A percentile compares a stretch with the other conserved stretches of the same genome.
Evolutionary conservation across 92 coral and sea anemone species (phyloP).

Genomic region (Umimayanthus kanabou): DNA sequence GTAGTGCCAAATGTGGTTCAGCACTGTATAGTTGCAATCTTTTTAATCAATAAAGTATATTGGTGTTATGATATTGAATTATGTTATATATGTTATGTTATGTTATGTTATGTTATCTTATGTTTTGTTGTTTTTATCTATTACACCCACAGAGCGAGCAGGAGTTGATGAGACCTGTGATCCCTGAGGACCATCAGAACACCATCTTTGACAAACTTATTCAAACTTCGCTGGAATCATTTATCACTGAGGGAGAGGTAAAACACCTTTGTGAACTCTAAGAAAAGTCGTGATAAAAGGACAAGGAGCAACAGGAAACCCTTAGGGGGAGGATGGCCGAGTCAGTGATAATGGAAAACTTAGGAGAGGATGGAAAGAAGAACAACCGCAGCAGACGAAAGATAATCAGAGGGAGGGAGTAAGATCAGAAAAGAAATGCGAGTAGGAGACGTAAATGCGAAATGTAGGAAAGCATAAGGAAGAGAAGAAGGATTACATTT

Average conservation of each 20-base stretch:
- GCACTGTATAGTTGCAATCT: too few species aligned
- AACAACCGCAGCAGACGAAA: background rate
- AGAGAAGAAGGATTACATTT: too few species aligned
- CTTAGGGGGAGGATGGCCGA: background rate
- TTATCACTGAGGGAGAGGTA: slow-evolving; percentile 95
- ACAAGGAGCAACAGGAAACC: background rate
- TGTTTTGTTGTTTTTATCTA: background rate
- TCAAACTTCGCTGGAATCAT: slow-evolving; percentile 77
- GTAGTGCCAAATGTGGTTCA: too few species aligned
- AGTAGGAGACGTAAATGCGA: background rate
- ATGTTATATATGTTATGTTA: background rate
- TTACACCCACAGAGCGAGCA: slow-evolving; percentile 74
- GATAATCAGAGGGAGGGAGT: too few species aligned
- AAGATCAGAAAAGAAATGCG: background rate
- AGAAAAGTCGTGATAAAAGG: background rate
- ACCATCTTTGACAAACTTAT: slow-evolving; percentile 91
- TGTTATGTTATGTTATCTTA: background rate
- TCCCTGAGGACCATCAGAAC: slow-evolving; percentile 83
- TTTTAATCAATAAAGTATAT: too few species aligned
- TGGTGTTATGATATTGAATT: too few species aligned
- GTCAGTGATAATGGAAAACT: background rate
- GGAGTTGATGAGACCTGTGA: slow-evolving; percentile 85
- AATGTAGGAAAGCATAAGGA: too few species aligned
- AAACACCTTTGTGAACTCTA: background rate
- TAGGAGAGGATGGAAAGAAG: background rate